Evolutionary conservation across 1,140 invertebrate genomes (phyloP).

Genomic region (Achatina immaculata): DNA sequence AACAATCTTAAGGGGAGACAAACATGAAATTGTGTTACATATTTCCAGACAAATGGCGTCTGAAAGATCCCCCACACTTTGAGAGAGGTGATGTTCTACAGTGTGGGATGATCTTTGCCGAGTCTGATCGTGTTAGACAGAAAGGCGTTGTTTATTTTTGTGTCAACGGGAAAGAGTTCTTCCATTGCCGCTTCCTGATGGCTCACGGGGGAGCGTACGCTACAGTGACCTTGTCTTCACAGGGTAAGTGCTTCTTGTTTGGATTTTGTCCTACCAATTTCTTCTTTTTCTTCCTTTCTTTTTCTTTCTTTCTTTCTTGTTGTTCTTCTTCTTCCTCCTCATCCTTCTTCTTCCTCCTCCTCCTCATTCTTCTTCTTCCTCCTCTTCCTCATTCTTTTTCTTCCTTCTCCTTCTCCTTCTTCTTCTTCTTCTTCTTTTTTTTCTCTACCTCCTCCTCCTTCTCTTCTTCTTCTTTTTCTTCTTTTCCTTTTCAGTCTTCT

Average conservation of each 20-base stretch:
- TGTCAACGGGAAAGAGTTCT: slow-evolving; percentile 37
- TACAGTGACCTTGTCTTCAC: slow-evolving; percentile 37
- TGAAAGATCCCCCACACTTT: slow-evolving; percentile 29
- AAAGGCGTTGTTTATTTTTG: slow-evolving; percentile 42
- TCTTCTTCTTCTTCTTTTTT: too few relatives aligned
- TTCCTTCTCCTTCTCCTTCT: too few relatives aligned
- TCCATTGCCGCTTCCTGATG: slow-evolving; percentile 35
- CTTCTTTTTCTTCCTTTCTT: not conserved
- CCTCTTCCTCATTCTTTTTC: too few relatives aligned
- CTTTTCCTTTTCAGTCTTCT: too few relatives aligned
- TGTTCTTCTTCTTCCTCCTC: too few relatives aligned
- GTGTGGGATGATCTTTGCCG: slow-evolving; percentile 41
- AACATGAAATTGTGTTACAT: too few relatives aligned
- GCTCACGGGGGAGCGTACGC: slow-evolving; percentile 38
- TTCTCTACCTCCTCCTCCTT: too few relatives aligned
- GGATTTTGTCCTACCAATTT: not conserved
- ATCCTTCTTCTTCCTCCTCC: too few relatives aligned
- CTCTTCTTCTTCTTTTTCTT: too few relatives aligned
- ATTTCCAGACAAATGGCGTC: slow-evolving; percentile 30
- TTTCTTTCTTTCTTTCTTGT: not conserved
- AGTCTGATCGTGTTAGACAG: slow-evolving; percentile 36
- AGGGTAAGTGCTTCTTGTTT: slow-evolving; percentile 26
- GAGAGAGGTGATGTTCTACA: slow-evolving; percentile 37
- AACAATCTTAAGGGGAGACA: too few relatives aligned
- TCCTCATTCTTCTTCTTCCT: too few relatives aligned